These are phyloP conservation scores for Tarsius wallacei DNA, from an alignment of 2,797 vertebrate genomes.

Conservation along the genomic window DNA sequence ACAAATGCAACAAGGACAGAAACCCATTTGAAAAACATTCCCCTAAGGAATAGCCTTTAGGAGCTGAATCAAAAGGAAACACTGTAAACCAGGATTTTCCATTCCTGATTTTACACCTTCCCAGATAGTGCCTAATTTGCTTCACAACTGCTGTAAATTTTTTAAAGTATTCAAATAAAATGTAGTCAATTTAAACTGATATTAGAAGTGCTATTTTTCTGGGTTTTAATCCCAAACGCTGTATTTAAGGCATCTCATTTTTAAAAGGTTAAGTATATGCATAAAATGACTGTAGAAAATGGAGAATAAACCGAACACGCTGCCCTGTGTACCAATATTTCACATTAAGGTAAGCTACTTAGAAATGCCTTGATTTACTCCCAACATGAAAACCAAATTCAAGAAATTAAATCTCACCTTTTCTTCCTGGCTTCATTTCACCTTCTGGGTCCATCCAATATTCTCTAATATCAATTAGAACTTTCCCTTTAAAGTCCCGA, in stretches of 20 bases:
- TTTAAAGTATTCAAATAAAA: conserved; percentile 17
- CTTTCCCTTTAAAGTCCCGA: conserved; percentile 98
- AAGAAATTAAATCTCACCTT: conserved; percentile 91
- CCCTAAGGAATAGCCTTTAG: background rate
- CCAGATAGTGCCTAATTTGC: background rate
- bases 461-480: conserved; percentile 98
- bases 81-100: background rate
- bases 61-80: background rate
- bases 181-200: background rate
- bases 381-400: conserved; percentile 46
- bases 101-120: conserved; percentile 7
- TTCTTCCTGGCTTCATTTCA: conserved; percentile 99
- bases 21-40: background rate
- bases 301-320: background rate
- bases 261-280: background rate
- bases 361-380: background rate
- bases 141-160: background rate
- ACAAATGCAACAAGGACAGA: background rate
- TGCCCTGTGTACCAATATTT: background rate
- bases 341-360: background rate
- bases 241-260: background rate
- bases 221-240: conserved; percentile 15
- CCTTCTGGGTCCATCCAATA: conserved; percentile 98
- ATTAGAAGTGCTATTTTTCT: background rate
- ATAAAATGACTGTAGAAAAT: background rate